A percentile compares a stretch with the other conserved stretches of the same genome.
Evolutionary conservation across 1,140 invertebrate genomes (phyloP).

Genomic region (Cotesia vestalis): DNA sequence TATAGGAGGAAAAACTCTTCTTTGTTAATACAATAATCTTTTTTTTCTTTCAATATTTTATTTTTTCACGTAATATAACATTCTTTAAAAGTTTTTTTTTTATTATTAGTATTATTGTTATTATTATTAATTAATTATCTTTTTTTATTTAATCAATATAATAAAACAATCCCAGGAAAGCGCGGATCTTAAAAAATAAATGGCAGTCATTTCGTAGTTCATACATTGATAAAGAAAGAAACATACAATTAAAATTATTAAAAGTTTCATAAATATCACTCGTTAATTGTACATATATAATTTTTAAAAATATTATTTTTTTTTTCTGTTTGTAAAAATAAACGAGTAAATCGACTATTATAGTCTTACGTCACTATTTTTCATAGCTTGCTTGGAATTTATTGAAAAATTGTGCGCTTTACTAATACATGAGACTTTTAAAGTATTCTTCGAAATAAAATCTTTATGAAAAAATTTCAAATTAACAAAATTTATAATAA

Average conservation of each 20-base stretch:
- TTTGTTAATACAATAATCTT: constrained; percentile 47
- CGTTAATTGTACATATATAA: background rate
- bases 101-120: background rate
- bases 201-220: constrained; percentile 56
- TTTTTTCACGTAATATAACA: constrained; percentile 54
- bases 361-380: too few relatives aligned
- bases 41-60: constrained; percentile 44
- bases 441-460: too few relatives aligned
- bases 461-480: too few relatives aligned
- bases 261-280: constrained; percentile 14
- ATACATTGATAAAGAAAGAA: constrained; percentile 41
- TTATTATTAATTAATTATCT: background rate
- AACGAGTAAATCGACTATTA: too few relatives aligned
- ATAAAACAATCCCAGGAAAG: constrained; percentile 61
- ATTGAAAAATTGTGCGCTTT: too few relatives aligned
- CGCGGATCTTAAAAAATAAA: constrained; percentile 55
- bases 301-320: background rate
- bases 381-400: too few relatives aligned
- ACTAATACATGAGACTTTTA: too few relatives aligned
- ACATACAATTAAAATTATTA: constrained; percentile 23
- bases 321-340: constrained; percentile 10
- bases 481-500: too few relatives aligned
- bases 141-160: constrained; percentile 47
- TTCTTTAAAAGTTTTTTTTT: constrained; percentile 58
- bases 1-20: constrained; percentile 46